Evolutionary conservation across 2,888 invertebrate species (phyloP), one percentile per base, ranked within the genome.

Genomic region (Cataglyphis albicans): DNA sequence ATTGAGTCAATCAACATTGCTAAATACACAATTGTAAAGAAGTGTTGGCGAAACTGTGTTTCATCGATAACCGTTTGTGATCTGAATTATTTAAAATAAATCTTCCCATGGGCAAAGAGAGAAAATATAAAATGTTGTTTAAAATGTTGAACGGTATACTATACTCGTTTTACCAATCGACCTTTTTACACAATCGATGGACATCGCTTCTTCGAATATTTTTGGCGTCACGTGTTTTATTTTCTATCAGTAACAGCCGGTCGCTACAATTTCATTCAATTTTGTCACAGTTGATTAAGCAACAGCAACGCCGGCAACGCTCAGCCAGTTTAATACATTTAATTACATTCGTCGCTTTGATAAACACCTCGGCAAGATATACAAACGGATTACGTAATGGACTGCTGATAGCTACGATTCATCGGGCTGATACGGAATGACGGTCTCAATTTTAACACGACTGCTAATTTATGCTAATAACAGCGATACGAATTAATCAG

Each of bases 331-430:
- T 63, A 85, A 86, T 87, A 84, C 87, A 83, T 87, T 87, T 88
- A 88, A 87, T 85, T 88, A 84, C 82, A 83, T 75, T 75, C 68
- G 64, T 73, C 64, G 80, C 84, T 87, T 83, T 87, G 87, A 82
- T 83, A 88, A 88, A 87, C 84, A 85, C 81, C 80, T 74, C 68
- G 76, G 70, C 64, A 84, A 88, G 82, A 81, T 81, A 84, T 87
- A 84, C 76, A 85, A 80, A 85, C 84, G 72, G 73, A 88, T 88
- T 88, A 83, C 85, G 81, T 88, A 88, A 88, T 88, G 83, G 68
- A 88, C 83, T 78, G 85, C 68, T 83, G 87, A 88, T 84, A 83
- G 86, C 85, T 68, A 38, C 81, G 74, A 86, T 68, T 67, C 64
- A 76, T 48, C 63, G 52, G 25, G 44, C 12, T 32, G 68, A 55